Conservation (phyloP, 1,140 invertebrate species). For the Drosophila mojavensis region DNA sequence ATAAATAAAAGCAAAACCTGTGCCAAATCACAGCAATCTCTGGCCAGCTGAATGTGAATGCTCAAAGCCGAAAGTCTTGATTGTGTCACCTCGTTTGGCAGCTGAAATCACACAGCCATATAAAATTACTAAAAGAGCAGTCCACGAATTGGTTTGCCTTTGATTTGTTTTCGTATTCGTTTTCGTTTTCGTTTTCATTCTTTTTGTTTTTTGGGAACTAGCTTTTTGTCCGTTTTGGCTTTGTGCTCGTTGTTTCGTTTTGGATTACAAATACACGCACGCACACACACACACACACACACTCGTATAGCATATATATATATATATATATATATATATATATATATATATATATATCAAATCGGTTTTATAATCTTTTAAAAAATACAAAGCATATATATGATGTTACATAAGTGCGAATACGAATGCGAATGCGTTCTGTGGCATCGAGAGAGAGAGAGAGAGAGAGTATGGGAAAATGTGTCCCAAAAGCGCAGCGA, state of each 20-base stretch:
- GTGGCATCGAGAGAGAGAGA: not conserved
- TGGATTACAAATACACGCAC: slow-evolving; percentile 33
- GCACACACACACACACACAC: not conserved
- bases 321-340: no score
- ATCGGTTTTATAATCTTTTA: slow-evolving; percentile 77
- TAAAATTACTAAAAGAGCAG: slow-evolving; percentile 68
- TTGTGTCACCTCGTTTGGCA: slow-evolving; percentile 25
- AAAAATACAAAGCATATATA: slow-evolving; percentile 81
- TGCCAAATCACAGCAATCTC: slow-evolving; percentile 9
- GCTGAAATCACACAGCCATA: slow-evolving; percentile 46
- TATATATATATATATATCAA: not conserved
- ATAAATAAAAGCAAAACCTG: slow-evolving; percentile 9
- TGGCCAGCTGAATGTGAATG: slow-evolving; percentile 23
- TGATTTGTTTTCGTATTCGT: slow-evolving; percentile 57
- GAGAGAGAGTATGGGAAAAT: slow-evolving; percentile 1
- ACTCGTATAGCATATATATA: no score
- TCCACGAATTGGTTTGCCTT: slow-evolving; percentile 43
- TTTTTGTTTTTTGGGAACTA: slow-evolving; percentile 14
- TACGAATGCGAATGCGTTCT: slow-evolving; percentile 8
- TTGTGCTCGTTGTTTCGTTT: slow-evolving; percentile 46
- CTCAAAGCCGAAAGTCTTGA: slow-evolving; percentile 39
- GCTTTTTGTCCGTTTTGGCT: slow-evolving; percentile 25
- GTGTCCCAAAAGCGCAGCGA: slow-evolving; percentile 70
- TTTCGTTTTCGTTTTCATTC: slow-evolving; percentile 47
- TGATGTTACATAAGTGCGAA: slow-evolving; percentile 45